A percentile compares a stretch with the other conserved stretches of the same genome.
phyloP scores from a whole-genome alignment of 2,888 invertebrate genomes.

The Leucophora obtusa region DNA sequence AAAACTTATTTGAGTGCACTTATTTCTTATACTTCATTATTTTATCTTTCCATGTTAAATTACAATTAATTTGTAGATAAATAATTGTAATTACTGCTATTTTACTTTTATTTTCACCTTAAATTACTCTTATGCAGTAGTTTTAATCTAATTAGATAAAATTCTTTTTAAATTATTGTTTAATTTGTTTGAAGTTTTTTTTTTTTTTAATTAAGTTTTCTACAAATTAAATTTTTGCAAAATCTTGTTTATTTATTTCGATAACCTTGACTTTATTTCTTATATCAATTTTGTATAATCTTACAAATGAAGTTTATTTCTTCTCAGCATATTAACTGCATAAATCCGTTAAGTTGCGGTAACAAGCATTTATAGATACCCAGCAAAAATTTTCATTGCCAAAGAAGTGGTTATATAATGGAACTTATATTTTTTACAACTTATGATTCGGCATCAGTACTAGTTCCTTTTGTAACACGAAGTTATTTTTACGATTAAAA shows the following conservation, averaged over 20 bases:
- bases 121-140: neutral
- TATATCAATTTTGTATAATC: slow-evolving; percentile 8
- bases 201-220: slow-evolving; percentile 1
- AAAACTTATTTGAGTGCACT: no score
- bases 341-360: slow-evolving; percentile 35
- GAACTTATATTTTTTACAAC: no score
- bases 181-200: neutral
- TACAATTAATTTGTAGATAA: neutral
- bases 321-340: slow-evolving; percentile 26
- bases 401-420: no score
- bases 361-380: neutral
- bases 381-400: no score
- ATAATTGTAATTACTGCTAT: neutral
- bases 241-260: slow-evolving; percentile 20
- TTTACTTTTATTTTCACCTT: no score
- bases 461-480: no score
- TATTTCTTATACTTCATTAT: neutral
- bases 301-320: slow-evolving; percentile 4
- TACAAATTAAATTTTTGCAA: neutral
- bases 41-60: neutral
- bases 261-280: slow-evolving; percentile 59
- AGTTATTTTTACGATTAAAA: no score
- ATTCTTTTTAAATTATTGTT: neutral
- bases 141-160: neutral
- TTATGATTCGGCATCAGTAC: no score